Base-by-base conservation (phyloP, 1,140 invertebrate species). In the Phocides pigmalion region DNA sequence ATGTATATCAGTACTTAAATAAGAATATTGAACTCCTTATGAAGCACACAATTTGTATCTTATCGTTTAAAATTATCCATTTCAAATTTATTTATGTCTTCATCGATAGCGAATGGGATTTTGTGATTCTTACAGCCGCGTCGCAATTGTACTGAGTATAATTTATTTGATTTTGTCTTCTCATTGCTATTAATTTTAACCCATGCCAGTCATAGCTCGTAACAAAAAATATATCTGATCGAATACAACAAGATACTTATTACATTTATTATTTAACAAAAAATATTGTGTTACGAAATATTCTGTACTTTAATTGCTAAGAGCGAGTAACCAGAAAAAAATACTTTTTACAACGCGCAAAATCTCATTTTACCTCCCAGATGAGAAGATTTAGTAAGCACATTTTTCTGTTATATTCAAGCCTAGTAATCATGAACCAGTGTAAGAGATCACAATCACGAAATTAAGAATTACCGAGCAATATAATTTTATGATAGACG, bases 151-250 rank as follows among this genome's bases (percentile, higher is more conserved):
- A 44, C 28, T 22, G 54, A 54, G 66, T 53, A 66, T 62, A 61
- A 64, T 63, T 51, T 64, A 51, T 46, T 41, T 41, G 39, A 51
- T 62, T 63, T 66, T 66, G 15, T 59, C 59, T 63, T 59, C 46
- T 59, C 44, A 58, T 59, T 64, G 65, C 65, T 61, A 64, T 72
- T 68, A 68, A 68, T 72, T 72, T 64, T 58, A 65, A 39, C 58
- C 53, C 46, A 41, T 49, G 56, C 54, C 53, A 58, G 59, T 63
- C 66, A 72, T 66, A 44, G 41, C 42, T 53, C 14, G 15, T 42
- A 46, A 49, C 35, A 50, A 62, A 35, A 49, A 72, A 65, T 63
- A 66, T 41, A 41, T 53, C n/a, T 56, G 56, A 49, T 51, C 41
- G 54, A 56, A 64, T 49, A 70, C 46, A 66, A 64, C 56, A 63